Conservation (phyloP, 2,888 invertebrate genomes). For the Monoplex corrugatus region DNA sequence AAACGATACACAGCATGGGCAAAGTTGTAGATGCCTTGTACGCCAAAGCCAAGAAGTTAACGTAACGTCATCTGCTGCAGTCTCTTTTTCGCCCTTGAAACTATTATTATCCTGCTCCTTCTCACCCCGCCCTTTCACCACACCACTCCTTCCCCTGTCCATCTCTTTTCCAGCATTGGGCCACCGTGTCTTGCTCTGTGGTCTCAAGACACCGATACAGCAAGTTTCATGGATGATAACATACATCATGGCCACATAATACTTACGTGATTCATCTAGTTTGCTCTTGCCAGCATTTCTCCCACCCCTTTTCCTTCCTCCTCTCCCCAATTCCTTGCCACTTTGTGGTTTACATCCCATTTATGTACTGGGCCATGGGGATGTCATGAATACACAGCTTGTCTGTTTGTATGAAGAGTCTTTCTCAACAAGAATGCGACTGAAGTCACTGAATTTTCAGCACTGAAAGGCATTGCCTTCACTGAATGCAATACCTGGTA, state of each 20-base stretch:
- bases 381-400: too few relatives aligned
- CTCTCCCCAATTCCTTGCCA: not conserved
- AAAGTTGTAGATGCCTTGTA: slow-evolving; percentile 99
- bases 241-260: not conserved
- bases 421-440: too few relatives aligned
- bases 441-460: too few relatives aligned
- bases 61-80: slow-evolving; percentile 84
- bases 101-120: not conserved
- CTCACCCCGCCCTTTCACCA: not conserved
- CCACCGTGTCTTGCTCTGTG: too few relatives aligned
- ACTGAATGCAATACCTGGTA: too few relatives aligned
- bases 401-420: too few relatives aligned
- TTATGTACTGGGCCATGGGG: too few relatives aligned
- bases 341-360: not conserved
- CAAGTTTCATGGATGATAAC: not conserved
- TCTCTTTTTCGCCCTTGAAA: too few relatives aligned
- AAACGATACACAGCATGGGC: slow-evolving; percentile 99
- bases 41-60: slow-evolving; percentile 99
- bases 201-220: not conserved
- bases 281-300: too few relatives aligned
- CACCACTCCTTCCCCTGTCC: not conserved
- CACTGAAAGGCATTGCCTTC: too few relatives aligned
- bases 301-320: not conserved
- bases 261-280: too few relatives aligned
- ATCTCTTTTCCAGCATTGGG: too few relatives aligned